Evolutionary conservation across 2,113 vertebrate species (phyloP), one percentile per base, ranked within the genome.

Genomic region (Scytalopus superciliaris): DNA sequence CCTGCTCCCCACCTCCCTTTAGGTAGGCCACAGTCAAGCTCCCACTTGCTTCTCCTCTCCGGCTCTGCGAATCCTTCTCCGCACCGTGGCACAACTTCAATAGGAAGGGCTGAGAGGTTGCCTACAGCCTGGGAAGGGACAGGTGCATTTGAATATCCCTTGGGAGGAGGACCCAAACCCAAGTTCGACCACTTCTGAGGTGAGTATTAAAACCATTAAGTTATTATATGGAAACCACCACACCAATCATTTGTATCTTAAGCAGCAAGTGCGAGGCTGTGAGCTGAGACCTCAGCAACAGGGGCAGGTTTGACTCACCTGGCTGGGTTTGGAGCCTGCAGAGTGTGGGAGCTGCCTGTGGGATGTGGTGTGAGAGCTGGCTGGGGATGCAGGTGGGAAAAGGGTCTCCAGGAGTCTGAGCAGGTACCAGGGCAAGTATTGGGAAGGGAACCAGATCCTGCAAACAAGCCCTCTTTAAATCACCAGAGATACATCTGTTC

Each of bases 111-210:
- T 92, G 93, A 90, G 95, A 81, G 91, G 86, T 93, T 96, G 96
- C 96, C 96, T 95, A 93, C 94, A 92, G 96, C 93, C 94, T 96
- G 96, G 96, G 96, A 97, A 96, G 96, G 94, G 86, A 91, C 94
- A 97, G 73, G 84, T 67, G 69, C 35, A 97, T 97, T 97, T 97
- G 94, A 94, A 97, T 95, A 96, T 81, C 86, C 91, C 93, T 81
- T 77, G 74, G 73, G 94, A 96, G 83, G 47, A 94, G 94, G 66
- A 94, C 91, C 35, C 80, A 93, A 92, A 87, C 91, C 93, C 56
- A 23, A 78, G 80, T 60, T 63, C 6, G 35, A 94, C 95, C 94
- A 95, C 95, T 97, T 97, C 95, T 93, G 86, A 97, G 91, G 52
- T 37, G 1, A 87, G 60, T 40, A 92, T 87, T 92, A 56, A 52